These are phyloP conservation scores for Drosophila affinis DNA, from an alignment of 2,888 invertebrate genomes.

Conservation along the genomic window DNA sequence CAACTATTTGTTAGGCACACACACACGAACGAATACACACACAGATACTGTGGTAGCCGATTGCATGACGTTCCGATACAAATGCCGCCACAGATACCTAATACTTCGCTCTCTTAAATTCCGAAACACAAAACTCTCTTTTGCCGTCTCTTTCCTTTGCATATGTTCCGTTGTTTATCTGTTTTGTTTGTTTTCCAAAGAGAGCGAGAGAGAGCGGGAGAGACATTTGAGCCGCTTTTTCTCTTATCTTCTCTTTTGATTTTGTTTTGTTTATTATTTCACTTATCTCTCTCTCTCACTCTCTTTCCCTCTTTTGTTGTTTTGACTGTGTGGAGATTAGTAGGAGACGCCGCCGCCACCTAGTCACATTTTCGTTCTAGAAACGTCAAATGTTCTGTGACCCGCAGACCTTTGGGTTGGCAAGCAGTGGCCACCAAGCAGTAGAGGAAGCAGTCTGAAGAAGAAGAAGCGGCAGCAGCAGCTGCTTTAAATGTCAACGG, in stretches of 20 bases:
- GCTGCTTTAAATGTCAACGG: constrained; percentile 37
- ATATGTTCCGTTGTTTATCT: constrained; percentile 28
- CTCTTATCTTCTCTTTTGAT: not conserved
- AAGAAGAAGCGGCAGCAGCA: not conserved
- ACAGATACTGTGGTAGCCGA: not conserved
- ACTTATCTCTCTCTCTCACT: constrained; percentile 4
- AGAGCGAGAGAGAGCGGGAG: constrained; percentile 7
- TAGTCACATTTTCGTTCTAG: constrained; percentile 20
- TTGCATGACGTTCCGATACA: not conserved
- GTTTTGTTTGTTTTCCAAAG: constrained; percentile 36
- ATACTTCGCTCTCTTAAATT: constrained; percentile 5
- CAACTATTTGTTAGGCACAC: constrained; percentile 5
- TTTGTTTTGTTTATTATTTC: constrained; percentile 2
- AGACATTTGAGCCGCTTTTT: constrained; percentile 6
- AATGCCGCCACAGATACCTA: constrained; percentile 23
- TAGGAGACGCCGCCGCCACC: constrained; percentile 24
- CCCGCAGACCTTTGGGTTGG: constrained; percentile 68
- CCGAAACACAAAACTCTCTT: constrained; percentile 7
- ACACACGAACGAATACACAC: not conserved
- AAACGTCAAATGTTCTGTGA: constrained; percentile 53
- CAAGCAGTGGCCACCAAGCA: constrained; percentile 16
- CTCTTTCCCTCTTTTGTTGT: constrained; percentile 16
- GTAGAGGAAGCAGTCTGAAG: not conserved
- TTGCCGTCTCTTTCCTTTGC: not conserved
- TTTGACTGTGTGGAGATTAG: not conserved